A percentile compares a stretch with the other conserved stretches of the same genome.
These are phyloP conservation scores for Parotia lawesii DNA, from an alignment of 2,113 vertebrate species.

Conservation along the genomic window DNA sequence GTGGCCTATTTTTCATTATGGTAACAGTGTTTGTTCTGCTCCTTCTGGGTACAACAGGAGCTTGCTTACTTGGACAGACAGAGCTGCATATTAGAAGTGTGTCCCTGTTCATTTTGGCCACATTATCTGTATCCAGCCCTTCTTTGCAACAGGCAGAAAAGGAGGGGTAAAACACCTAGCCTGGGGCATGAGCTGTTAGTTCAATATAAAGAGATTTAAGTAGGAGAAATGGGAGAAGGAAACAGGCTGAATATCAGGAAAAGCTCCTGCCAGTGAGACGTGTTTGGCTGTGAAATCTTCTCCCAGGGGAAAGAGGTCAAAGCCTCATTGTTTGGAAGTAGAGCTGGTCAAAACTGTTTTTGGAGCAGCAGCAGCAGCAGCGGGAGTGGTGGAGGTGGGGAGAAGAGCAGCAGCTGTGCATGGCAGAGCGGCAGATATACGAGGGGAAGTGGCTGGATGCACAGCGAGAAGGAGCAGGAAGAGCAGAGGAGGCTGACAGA, in stretches of 20 bases:
- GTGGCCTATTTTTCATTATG: conserved; percentile 37
- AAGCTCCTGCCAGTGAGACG: conserved; percentile 65
- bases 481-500: background rate
- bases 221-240: conserved; percentile 61
- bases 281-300: conserved; percentile 71
- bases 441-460: background rate
- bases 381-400: conserved; percentile 17
- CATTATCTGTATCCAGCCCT: background rate
- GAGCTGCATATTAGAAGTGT: background rate
- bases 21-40: conserved; percentile 35
- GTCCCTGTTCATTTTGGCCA: background rate
- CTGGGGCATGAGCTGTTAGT: background rate
- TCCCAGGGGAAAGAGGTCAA: conserved; percentile 66
- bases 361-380: conserved; percentile 37
- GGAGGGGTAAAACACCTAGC: conserved; percentile 23
- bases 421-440: background rate
- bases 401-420: conserved; percentile 34
- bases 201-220: conserved; percentile 58
- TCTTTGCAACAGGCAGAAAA: background rate
- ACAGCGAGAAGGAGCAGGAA: background rate
- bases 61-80: background rate
- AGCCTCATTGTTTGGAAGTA: conserved; percentile 62
- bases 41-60: background rate
- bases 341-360: conserved; percentile 57
- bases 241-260: conserved; percentile 68